Conservation (phyloP, 2,113 vertebrate species). For the Euleptes europaea region DNA sequence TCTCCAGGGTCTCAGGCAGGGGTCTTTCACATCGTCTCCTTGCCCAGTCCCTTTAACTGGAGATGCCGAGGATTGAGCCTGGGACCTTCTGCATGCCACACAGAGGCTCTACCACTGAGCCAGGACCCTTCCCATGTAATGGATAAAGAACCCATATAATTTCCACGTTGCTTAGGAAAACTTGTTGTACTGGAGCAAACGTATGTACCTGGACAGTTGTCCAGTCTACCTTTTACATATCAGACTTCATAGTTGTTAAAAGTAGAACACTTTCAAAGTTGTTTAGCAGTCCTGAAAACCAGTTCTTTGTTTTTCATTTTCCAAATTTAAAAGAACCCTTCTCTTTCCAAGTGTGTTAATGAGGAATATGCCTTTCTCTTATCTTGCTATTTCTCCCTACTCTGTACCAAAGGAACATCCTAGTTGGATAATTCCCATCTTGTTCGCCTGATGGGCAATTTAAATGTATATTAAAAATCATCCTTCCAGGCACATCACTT, state of each 20-base stretch:
- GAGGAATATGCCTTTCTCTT: too few species aligned
- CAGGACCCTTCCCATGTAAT: too few species aligned
- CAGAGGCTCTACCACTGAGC: too few species aligned
- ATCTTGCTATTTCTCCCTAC: neutral
- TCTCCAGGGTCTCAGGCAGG: too few species aligned
- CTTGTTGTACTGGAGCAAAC: neutral
- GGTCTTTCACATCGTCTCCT: too few species aligned
- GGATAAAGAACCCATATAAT: neutral
- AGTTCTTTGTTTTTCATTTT: neutral
- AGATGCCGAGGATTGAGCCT: too few species aligned
- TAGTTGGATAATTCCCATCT: neutral
- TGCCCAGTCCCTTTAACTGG: too few species aligned
- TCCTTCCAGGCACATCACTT: neutral
- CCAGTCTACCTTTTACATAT: neutral
- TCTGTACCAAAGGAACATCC: neutral
- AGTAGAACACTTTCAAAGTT: neutral
- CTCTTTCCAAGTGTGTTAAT: neutral
- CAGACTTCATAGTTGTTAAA: neutral
- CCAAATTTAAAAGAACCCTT: neutral
- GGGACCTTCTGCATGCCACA: too few species aligned
- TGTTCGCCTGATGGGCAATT: neutral
- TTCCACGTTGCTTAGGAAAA: neutral
- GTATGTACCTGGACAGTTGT: too few species aligned
- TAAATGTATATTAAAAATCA: rapidly evolving
- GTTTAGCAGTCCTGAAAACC: neutral